These are phyloP conservation scores for Geococcyx californianus DNA, from an alignment of 2,113 vertebrate genomes.

Conservation along the genomic window DNA sequence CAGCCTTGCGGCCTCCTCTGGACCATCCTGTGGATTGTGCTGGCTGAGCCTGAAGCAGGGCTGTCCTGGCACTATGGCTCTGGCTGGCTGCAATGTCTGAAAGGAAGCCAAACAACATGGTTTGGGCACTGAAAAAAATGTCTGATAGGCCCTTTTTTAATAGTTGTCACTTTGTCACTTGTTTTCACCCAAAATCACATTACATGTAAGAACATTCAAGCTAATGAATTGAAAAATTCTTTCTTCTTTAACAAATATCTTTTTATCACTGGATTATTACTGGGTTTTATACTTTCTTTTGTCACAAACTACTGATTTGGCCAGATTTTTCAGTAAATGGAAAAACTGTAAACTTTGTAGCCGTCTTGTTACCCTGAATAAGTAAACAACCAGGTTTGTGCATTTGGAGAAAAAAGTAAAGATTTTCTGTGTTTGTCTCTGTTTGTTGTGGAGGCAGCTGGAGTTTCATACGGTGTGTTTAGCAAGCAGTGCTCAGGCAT, in stretches of 20 bases:
- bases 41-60: neutral
- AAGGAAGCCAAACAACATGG: accelerated
- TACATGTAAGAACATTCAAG: neutral
- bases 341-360: neutral
- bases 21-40: too few species aligned
- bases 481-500: neutral
- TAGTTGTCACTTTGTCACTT: neutral
- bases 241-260: neutral
- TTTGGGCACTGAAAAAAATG: neutral
- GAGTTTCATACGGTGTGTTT: neutral
- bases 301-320: neutral
- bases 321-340: neutral
- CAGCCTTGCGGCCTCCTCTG: too few species aligned
- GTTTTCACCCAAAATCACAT: neutral
- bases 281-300: neutral
- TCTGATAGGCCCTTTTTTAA: neutral
- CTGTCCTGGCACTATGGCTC: neutral
- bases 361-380: neutral
- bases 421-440: neutral
- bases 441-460: neutral
- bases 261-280: neutral
- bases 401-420: neutral
- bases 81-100: neutral
- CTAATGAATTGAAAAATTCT: neutral
- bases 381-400: neutral